Evolutionary conservation across 1,140 invertebrate species (phyloP), one percentile per base, ranked within the genome.

Genomic region (Orius laevigatus): DNA sequence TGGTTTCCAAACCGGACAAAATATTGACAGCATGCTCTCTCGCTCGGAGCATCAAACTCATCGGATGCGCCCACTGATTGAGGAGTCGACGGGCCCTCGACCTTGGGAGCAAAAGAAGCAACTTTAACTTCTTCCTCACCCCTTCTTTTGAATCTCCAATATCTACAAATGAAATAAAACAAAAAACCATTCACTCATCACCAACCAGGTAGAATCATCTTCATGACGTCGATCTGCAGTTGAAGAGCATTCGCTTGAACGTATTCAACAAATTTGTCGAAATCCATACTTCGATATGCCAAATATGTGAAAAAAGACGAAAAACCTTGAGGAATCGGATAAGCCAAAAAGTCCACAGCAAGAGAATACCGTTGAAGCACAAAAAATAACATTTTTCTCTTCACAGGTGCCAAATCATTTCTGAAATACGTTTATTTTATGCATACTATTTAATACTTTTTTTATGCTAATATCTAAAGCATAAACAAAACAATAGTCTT

Each of bases 281-380:
- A 84, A 40, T 73, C 70, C 46, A 88, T 60, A 2, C 80, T 76
- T 52, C 78, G 69, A 60, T 85, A 86, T 1, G 82, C 84, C 36
- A 89, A 68, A 61, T 84, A 87, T 8, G 84, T 81, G 58, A 88
- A 84, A 66, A 88, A 89, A 9, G 84, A 86, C 9, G 79, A 78
- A 58, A 87, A 88, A 15, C 85, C 85, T 59, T 84, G 78, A 19
- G 84, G 84, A 49, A 85, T 64, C 1, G 85, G 84, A 64, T 81
- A 88, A 8, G 83, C 83, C 43, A 84, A 70, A n/a, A 70, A 74
- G 60, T 85, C 82, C 16, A 79, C 72, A 1, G 83, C 77, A 51
- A 81, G 69, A 54, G 76, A 76, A 65, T 84, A 87, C 50, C 81
- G 72, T 34, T 57, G 51, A 12, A 59, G 41, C 1, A 57, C 15